Evolutionary conservation across 2,888 invertebrate genomes (phyloP), one percentile per base, ranked within the genome.

Genomic region (Heliconius hortense): DNA sequence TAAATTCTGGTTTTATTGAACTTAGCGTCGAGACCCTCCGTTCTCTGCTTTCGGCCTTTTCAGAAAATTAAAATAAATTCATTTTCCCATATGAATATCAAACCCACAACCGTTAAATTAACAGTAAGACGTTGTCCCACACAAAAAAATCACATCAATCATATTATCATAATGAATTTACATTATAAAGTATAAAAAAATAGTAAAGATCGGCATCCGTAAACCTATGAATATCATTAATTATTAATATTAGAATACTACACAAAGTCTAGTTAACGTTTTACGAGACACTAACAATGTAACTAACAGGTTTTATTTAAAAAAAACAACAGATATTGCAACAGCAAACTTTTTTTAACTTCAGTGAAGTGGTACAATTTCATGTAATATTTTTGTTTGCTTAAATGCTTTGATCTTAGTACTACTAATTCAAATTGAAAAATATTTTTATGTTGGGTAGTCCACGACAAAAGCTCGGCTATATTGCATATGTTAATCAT

Each of bases 291-390:
- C 79, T 82, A 84, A 85, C 56, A 80, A 73, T 78, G 77, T 74
- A 60, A 80, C 77, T 79, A 78, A 82, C 81, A 79, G 76, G 48
- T 73, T 80, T 77, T 24, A 75, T 35, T 48, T 28, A 13, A 67
- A 73, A 31, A 75, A 75, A 82, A 83, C 81, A 88, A 86, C 64
- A 82, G 85, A 82, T 84, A 81, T 83, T 84, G 86, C 87, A 86
- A 86, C 83, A 86, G 86, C 87, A 82, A 83, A 31, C 82, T 77
- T 77, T 4, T 18, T 75, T 66, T 67, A 76, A 43, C 24, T 63
- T 43, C 73, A 78, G 76, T 84, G 81, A 80, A 73, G 80, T 84
- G 79, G 79, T 82, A 82, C 83, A 83, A 81, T 83, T 82, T 83
- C 85, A 56, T 72, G 72, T 39, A 35, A 26, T 15, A 66, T 64